phyloP scores from a whole-genome alignment of 2,888 invertebrate species.

The Sussaba pulchella region DNA sequence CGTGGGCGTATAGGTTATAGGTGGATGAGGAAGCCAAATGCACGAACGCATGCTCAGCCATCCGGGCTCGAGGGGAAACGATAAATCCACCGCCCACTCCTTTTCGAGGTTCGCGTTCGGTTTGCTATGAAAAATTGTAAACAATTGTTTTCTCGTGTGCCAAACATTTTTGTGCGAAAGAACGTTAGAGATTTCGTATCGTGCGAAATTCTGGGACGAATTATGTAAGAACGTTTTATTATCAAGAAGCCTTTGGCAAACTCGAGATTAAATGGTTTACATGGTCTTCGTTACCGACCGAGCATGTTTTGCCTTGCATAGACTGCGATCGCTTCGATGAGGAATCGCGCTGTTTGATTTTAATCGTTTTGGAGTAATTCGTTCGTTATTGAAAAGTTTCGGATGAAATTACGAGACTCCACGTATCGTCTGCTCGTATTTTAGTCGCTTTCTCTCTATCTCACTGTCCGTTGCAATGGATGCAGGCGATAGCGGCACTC shows the following conservation, averaged over 20 bases:
- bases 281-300: too few species aligned
- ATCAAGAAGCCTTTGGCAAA: too few species aligned
- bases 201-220: too few species aligned
- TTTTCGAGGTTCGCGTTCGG: too few species aligned
- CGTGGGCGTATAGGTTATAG: constrained; percentile 69
- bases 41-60: not conserved
- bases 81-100: not conserved
- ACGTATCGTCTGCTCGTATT: constrained; percentile 30
- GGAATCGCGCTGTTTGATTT: not conserved
- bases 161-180: too few species aligned
- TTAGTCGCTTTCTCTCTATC: constrained; percentile 3
- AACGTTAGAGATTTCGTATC: too few species aligned
- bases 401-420: constrained; percentile 6
- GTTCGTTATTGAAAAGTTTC: not conserved
- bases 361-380: not conserved
- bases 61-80: too few species aligned
- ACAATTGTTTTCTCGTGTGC: too few species aligned
- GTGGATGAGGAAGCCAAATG: constrained; percentile 22
- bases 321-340: not conserved
- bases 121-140: too few species aligned
- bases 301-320: not conserved
- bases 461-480: constrained; percentile 26
- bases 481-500: not conserved
- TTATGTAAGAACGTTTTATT: too few species aligned
- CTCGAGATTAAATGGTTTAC: too few species aligned